phyloP scores from a whole-genome alignment of 1,140 invertebrate species.

The Teleogryllus occipitalis region DNA sequence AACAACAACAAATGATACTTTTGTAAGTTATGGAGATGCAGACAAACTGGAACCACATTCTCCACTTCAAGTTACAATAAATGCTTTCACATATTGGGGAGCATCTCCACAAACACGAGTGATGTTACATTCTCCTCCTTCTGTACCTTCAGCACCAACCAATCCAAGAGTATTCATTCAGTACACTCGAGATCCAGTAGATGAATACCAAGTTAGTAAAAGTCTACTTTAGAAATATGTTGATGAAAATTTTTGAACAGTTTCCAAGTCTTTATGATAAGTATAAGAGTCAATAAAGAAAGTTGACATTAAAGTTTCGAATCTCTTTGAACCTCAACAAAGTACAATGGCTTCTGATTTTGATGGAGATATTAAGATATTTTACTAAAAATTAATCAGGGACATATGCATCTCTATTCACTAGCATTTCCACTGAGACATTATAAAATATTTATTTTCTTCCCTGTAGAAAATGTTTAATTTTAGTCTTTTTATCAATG shows the following conservation, averaged over 20 bases:
- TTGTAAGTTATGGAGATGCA: conserved; percentile 37
- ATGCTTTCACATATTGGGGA: conserved; percentile 78
- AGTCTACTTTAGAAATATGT: background rate
- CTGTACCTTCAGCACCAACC: conserved; percentile 59
- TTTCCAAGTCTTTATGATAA: background rate
- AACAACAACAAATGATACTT: background rate
- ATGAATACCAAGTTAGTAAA: conserved; percentile 36
- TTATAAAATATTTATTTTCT: too few species aligned
- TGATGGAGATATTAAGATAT: too few species aligned
- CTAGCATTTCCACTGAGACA: too few species aligned
- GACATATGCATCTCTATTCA: too few species aligned
- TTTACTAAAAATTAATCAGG: too few species aligned
- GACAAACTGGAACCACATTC: conserved; percentile 55
- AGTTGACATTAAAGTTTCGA: too few species aligned
- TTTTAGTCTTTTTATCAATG: too few species aligned
- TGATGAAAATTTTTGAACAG: background rate
- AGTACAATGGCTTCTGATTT: too few species aligned
- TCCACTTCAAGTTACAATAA: conserved; percentile 57
- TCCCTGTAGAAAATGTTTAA: too few species aligned
- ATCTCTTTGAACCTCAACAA: too few species aligned
- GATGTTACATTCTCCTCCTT: conserved; percentile 53
- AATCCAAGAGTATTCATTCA: conserved; percentile 43
- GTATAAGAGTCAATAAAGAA: background rate
- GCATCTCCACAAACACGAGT: conserved; percentile 51
- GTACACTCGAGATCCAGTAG: conserved; percentile 32